Base-by-base conservation (phyloP, 2,888 invertebrate species). In the Diaperis boleti region DNA sequence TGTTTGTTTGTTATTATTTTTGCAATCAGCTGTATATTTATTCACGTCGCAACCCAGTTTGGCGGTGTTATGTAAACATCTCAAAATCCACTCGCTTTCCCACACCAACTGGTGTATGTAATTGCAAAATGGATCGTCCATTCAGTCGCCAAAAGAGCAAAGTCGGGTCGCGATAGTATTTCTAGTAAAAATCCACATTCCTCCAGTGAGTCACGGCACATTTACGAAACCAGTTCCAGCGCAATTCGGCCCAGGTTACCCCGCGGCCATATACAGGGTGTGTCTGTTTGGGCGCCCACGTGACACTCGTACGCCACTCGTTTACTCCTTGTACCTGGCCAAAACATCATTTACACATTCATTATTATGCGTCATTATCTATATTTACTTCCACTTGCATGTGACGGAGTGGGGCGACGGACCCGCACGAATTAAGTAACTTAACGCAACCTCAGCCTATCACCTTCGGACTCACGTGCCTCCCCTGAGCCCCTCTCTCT, bases 351-450 rank as follows among this genome's bases (percentile, higher is more conserved):
- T 37, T 52, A 37, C 35, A 5, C 39, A 13, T 45, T 45, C 35
- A 62, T 47, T 39, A 57, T 52, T 55, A 64, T 64, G 55, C 54
- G 64, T 64, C 64, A 64, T 59, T 65, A 65, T 66, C 63, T 66
- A 66, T 66, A 66, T 63, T 64, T 66, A 63, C 63, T 54, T 63
- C 59, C 55, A 62, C 13, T 31, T 62, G 52, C 31, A 35, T 39
- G 41, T 52, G 57, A 50, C 6, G 47, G 39, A 49, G 62, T 31
- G 62, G 55, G 20, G 14, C n/a, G 17, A 11, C 5, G 7, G 59
- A 64, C 64, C 47, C 39, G 50, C 39, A 59, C 63, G 35, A 59
- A 57, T 59, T 37, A 47, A 42, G 41, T 42, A 18, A 62, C 41
- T 47, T 31, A 45, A 59, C 45, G 22, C 18, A 33, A 44, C 41